Evolutionary conservation across 2,113 vertebrate species (phyloP), one percentile per base, ranked within the genome.

Genomic region (Pseudorhombus dupliciocellatus): DNA sequence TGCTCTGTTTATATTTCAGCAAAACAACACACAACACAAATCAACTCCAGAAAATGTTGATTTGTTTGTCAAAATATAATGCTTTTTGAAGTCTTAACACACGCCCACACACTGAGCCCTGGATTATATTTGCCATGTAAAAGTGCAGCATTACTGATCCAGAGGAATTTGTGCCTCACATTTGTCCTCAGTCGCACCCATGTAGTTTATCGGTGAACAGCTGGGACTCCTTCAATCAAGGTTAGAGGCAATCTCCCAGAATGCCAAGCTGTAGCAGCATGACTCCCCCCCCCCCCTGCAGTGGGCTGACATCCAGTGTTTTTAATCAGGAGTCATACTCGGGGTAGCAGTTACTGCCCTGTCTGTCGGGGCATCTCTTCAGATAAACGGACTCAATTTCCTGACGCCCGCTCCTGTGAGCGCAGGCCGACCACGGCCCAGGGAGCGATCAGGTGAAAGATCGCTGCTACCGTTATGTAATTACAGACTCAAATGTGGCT

Each of bases 151-250:
- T 55, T 46, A 24, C 0, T 73, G 50, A 51, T 60, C 40, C 7
- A 0, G 53, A 67, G 66, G 60, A 67, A 64, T 67, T 64, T 67
- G 37, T 22, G 31, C 28, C n/a, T 63, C 55, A n/a, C 5, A 1
- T 56, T 37, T 57, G 62, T 62, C 68, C 65, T 66, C 21, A n/a
- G 22, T 0, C 0, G 9, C 74, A 31, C 60, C 8, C 9, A 14
- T 18, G 56, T 61, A 70, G 66, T 66, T 81, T 80, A 71, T 63
- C 30, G 30, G 34, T 7, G 20, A 84, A 82, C 80, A 84, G 69
- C 79, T 83, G 66, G 74, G 70, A 48, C 55, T 80, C 61, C 65
- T 79, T 84, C 73, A 72, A 40, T 83, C 79, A 87, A 84, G 84
- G 77, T 81, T 77, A 79, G 18, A 7, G 55, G 59, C 44, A 66